Percentiles rank a stretch among this genome's conserved stretches.
These are phyloP conservation scores for Gulo gulo DNA, from an alignment of 2,113 vertebrate species.

Conservation along the genomic window DNA sequence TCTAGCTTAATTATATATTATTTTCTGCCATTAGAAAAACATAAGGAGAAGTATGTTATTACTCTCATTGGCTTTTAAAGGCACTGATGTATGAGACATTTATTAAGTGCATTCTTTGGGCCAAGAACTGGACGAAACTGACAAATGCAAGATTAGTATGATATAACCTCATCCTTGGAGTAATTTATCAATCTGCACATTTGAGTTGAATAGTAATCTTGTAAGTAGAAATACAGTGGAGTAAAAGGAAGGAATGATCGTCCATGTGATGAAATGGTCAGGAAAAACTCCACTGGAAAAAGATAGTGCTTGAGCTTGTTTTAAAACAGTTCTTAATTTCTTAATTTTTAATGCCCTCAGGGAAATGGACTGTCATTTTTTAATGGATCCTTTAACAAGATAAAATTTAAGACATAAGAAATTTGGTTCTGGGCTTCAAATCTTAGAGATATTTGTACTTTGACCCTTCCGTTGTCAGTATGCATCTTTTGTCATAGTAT, in stretches of 20 bases:
- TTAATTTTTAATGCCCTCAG: not conserved
- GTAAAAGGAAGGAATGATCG: not conserved
- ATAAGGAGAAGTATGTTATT: not conserved
- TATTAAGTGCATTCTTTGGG: not conserved
- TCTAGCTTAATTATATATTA: not conserved
- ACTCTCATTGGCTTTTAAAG: not conserved
- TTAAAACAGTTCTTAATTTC: not conserved
- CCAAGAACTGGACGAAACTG: not conserved
- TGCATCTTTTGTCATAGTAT: not conserved
- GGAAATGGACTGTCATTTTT: not conserved
- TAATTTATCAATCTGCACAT: not conserved
- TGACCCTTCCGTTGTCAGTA: not conserved
- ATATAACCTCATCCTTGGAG: not conserved
- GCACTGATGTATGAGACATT: not conserved
- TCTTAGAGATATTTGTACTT: not conserved
- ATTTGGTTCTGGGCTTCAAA: not conserved
- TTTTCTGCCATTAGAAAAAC: not conserved
- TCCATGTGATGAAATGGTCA: not conserved
- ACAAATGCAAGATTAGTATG: not conserved
- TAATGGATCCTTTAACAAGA: not conserved
- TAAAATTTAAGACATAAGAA: not conserved
- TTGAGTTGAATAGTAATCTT: not conserved
- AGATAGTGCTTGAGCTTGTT: not conserved
- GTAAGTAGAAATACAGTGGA: not conserved
- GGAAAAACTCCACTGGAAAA: not conserved